Evolutionary conservation across 2,888 invertebrate genomes (phyloP).

Genomic region (Lottia gigantea): DNA sequence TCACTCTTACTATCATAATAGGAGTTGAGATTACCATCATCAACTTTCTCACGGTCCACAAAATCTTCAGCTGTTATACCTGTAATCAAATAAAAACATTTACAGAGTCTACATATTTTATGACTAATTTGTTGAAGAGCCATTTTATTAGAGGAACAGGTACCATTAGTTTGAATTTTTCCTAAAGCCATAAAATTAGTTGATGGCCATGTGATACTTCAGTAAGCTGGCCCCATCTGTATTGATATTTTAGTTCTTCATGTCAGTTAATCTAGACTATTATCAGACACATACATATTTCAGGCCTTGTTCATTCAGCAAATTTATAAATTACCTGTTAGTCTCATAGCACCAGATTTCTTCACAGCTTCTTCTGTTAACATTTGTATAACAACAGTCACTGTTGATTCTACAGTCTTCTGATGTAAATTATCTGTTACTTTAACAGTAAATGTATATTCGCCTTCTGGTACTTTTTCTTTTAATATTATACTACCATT

Average conservation of each 20-base stretch:
- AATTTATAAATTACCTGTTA: constrained; percentile 69
- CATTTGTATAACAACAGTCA: constrained; percentile 91
- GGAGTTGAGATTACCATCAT: constrained; percentile 23
- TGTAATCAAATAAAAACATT: too few relatives aligned
- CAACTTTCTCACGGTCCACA: constrained; percentile 70
- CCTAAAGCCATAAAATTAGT: too few relatives aligned
- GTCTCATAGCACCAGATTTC: constrained; percentile 93
- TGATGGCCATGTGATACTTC: too few relatives aligned
- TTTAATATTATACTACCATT: constrained; percentile 96
- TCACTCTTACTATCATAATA: constrained; percentile 82
- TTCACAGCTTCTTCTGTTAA: constrained; percentile 95
- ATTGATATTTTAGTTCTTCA: too few relatives aligned
- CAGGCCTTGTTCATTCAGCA: constrained; percentile 66
- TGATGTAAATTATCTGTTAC: constrained; percentile 79
- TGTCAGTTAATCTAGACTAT: too few relatives aligned
- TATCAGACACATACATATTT: too few relatives aligned
- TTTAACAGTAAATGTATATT: constrained; percentile 79
- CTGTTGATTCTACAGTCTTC: constrained; percentile 95
- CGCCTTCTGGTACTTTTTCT: constrained; percentile 89
- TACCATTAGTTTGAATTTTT: too few relatives aligned
- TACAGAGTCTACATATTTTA: too few relatives aligned
- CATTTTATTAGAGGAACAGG: too few relatives aligned
- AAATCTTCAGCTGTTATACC: constrained; percentile 97
- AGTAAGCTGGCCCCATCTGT: too few relatives aligned
- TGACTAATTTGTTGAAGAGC: too few relatives aligned